These are phyloP conservation scores for Cephus pulcher DNA, from an alignment of 2,888 invertebrate species.

Conservation along the genomic window DNA sequence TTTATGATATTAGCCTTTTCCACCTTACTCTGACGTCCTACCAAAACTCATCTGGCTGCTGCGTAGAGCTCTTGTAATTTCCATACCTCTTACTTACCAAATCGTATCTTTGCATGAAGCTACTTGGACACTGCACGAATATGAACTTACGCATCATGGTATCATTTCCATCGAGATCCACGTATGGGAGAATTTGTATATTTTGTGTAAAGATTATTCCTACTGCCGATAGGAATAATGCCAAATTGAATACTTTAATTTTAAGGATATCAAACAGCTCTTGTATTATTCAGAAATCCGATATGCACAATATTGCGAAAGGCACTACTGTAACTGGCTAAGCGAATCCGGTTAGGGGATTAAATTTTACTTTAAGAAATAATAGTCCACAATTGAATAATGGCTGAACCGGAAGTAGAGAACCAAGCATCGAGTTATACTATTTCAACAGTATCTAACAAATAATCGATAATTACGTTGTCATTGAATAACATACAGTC, in stretches of 20 bases:
- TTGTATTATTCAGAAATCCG: not conserved
- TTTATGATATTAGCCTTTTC: conserved; percentile 32
- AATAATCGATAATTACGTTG: not conserved
- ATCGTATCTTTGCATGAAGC: not conserved
- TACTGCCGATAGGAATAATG: not conserved
- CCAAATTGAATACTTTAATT: not conserved
- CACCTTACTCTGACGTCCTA: not conserved
- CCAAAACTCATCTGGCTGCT: conserved; percentile 11
- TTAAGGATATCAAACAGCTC: not conserved
- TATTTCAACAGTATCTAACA: not conserved
- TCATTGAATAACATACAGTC: not conserved
- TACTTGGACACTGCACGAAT: not conserved
- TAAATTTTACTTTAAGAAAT: not conserved
- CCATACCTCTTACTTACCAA: conserved; percentile 14
- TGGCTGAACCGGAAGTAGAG: not conserved
- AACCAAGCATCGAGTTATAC: not conserved
- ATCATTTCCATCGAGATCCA: not conserved
- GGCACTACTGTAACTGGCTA: not conserved
- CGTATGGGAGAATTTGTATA: not conserved
- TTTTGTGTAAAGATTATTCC: not conserved
- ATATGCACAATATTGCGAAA: not conserved
- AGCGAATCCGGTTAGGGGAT: not conserved
- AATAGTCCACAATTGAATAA: not conserved
- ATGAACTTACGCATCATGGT: not conserved
- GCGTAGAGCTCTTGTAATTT: conserved; percentile 8